Base-by-base conservation (phyloP, 2,113 vertebrate species). In the Brachyistius frenatus region DNA sequence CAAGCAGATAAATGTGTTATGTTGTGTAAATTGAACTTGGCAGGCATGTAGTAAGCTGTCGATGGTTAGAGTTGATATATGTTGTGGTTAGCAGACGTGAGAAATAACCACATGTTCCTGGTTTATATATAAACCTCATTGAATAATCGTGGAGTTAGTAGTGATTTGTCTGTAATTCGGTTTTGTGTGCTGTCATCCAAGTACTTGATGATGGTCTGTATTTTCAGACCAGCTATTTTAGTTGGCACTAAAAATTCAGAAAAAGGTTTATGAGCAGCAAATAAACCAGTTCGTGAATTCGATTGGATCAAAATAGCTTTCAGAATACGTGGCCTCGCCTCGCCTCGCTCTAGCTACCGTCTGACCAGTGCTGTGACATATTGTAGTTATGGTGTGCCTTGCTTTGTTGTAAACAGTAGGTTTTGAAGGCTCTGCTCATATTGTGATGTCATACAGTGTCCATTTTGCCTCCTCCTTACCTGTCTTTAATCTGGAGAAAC, bases 371-470 rank as follows among this genome's bases (percentile, higher is more conserved):
- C 71, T 57, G 80, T 88, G 64, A 10, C 2, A 23, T 50, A 13
- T 66, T 73, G 81, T 81, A 49, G 66, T 81, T 31, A 52, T 56
- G 36, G 32, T 83, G 86, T 86, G 88, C 85, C 86, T 90, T 82
- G 66, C 56, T 81, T 83, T 64, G 66, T 64, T 41, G 67, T 79
- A 62, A 70, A 46, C 58, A 66, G 60, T 80, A 68, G 55, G 41
- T 66, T 69, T 52, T 57, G 15, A 66, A 79, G 76, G 50, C 54
- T 83, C 36, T 66, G 47, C 30, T 73, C 15, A 44, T 37, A 15
- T 56, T 37, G 37, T 63, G 54, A 56, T 64, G 23, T 35, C 46
- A 37, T 41, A 32, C 46, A 8, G 37, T 35, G 31, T 65, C 31
- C 7, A 10, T 73, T 41, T 39, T 9, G 2, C 50, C 31, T 36